Conservation (phyloP, 2,888 invertebrate species). For the Notodonta ziczac region DNA sequence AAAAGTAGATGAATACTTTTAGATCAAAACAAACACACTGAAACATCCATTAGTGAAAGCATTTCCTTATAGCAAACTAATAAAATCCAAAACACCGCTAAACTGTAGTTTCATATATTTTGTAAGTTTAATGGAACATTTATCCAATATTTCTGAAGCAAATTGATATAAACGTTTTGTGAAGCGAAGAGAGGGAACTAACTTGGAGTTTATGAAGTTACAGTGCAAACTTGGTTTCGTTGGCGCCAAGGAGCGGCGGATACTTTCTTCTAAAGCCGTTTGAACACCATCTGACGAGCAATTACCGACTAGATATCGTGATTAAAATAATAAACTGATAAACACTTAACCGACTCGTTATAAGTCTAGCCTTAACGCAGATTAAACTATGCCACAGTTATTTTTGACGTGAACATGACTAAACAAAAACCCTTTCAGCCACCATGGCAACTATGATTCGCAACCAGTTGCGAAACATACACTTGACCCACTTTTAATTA, state of each 20-base stretch:
- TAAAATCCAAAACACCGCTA: background rate
- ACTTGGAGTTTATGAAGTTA: slow-evolving; percentile 54
- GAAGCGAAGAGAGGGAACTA: slow-evolving; percentile 54
- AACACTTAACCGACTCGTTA: no score
- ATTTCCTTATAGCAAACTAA: background rate
- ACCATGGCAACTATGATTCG: no score
- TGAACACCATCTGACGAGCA: slow-evolving; percentile 17
- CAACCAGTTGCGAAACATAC: no score
- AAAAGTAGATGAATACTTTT: no score
- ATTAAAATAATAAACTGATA: background rate
- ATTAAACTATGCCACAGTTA: no score
- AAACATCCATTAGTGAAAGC: background rate
- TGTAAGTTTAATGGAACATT: slow-evolving; percentile 54
- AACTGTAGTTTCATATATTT: slow-evolving; percentile 32
- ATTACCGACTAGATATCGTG: slow-evolving; percentile 10
- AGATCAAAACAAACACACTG: no score
- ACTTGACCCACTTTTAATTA: no score
- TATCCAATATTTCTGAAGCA: slow-evolving; percentile 63
- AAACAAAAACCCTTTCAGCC: no score
- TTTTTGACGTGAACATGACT: no score
- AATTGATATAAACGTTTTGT: slow-evolving; percentile 64
- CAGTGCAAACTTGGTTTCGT: slow-evolving; percentile 52
- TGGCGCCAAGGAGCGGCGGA: slow-evolving; percentile 26
- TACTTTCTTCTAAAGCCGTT: slow-evolving; percentile 18
- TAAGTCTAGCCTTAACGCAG: no score